phyloP scores from a whole-genome alignment of 2,797 vertebrate species.

The Holocentrus rufus region DNA sequence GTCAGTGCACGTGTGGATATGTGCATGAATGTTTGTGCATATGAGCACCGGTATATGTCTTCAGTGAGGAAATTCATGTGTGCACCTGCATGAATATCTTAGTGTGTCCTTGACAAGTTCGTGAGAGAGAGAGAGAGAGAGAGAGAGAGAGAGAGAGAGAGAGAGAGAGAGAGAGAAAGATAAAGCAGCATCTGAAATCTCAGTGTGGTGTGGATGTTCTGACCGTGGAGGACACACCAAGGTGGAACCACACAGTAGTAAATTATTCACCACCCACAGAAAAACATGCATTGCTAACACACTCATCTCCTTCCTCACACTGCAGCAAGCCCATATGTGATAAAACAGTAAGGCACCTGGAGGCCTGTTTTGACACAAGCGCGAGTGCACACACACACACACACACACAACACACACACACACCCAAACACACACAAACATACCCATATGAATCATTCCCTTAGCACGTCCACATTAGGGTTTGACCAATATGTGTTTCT shows the following conservation, averaged over 20 bases:
- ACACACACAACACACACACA: too few relatives aligned
- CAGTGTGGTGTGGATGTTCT: constrained; percentile 29
- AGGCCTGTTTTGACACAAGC: not conserved
- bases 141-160: not conserved
- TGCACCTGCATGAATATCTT: not conserved
- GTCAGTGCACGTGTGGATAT: too few relatives aligned
- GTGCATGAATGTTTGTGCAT: too few relatives aligned
- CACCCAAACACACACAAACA: too few relatives aligned
- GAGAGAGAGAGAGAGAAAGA: not conserved
- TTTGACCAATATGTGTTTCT: too few relatives aligned
- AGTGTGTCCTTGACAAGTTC: not conserved
- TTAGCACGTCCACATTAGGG: too few relatives aligned
- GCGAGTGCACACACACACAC: too few relatives aligned
- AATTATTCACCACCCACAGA: constrained; percentile 64
- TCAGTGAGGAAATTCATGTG: not conserved
- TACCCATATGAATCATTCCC: too few relatives aligned
- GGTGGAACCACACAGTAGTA: constrained; percentile 46
- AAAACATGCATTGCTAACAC: not conserved
- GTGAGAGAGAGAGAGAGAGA: not conserved
- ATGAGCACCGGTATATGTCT: not conserved
- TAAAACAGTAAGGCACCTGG: too few relatives aligned
- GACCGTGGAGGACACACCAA: constrained; percentile 59
- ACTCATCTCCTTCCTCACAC: not conserved
- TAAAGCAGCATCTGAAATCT: constrained; percentile 21
- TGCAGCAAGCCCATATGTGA: constrained; percentile 1